Evolutionary conservation across 2,113 vertebrate species (phyloP).

Genomic region (Rhagologus leucostigma): DNA sequence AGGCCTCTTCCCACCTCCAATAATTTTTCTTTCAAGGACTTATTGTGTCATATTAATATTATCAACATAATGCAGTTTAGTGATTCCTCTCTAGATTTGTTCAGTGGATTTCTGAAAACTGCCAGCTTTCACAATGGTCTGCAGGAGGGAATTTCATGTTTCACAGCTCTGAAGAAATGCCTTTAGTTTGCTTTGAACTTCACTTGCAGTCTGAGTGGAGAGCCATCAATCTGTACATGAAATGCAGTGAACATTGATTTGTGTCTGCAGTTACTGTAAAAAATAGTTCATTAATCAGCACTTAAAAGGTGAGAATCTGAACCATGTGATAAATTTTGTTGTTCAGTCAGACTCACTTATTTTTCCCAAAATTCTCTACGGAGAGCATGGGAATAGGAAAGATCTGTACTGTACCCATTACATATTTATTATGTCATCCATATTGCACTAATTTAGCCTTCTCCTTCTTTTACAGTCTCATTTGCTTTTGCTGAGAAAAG

Average conservation of each 20-base stretch:
- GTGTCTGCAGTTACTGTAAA: not conserved
- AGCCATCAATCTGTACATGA: not conserved
- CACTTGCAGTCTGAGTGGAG: not conserved
- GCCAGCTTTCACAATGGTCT: not conserved
- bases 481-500: conserved; percentile 65
- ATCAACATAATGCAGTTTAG: not conserved
- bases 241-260: not conserved
- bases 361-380: not conserved
- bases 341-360: not conserved
- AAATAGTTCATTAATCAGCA: not conserved
- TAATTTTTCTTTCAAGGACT: not conserved
- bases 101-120: not conserved
- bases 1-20: not conserved
- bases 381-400: not conserved
- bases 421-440: conserved; percentile 58
- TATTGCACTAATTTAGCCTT: conserved; percentile 33
- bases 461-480: conserved; percentile 29
- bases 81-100: not conserved
- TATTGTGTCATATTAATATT: not conserved
- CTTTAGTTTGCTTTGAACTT: not conserved
- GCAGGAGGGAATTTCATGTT: not conserved
- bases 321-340: not conserved
- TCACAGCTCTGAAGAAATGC: not conserved
- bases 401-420: conserved; percentile 36
- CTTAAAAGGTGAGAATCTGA: not conserved